phyloP scores from a whole-genome alignment of 2,888 invertebrate genomes.

The Eilema griseolum region DNA sequence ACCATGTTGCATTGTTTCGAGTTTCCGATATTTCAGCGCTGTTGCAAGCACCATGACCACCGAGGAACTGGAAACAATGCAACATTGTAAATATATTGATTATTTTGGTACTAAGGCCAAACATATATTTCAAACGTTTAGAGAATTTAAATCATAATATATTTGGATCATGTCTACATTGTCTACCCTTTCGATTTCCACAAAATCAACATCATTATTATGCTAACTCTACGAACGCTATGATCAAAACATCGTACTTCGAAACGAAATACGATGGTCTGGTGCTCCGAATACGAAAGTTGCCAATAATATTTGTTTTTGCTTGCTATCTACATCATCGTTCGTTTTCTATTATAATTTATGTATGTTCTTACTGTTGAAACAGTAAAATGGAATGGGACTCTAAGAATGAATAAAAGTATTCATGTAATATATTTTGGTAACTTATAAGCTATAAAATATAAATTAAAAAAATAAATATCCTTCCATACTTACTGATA shows the following conservation, averaged over 20 bases:
- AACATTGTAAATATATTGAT: no score
- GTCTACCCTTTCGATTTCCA: conserved; percentile 24
- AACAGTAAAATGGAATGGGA: background rate
- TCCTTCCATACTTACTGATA: no score
- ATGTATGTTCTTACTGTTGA: conserved; percentile 25
- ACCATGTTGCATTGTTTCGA: no score
- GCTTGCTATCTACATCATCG: conserved; percentile 33
- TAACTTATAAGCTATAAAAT: no score
- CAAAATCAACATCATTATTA: conserved; percentile 33
- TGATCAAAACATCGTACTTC: background rate
- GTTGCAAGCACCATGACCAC: no score
- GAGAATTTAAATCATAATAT: background rate
- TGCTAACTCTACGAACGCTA: conserved; percentile 11
- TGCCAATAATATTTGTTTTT: conserved; percentile 41
- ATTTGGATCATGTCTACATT: conserved; percentile 8
- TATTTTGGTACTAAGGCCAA: no score
- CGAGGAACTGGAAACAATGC: no score
- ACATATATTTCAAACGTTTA: background rate
- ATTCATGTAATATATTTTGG: background rate
- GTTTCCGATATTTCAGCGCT: no score
- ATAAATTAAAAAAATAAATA: no score
- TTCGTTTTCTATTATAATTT: conserved; percentile 45
- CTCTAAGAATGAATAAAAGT: background rate
- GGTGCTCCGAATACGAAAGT: conserved; percentile 34
- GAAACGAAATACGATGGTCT: conserved; percentile 26